Conservation (phyloP, 2,797 vertebrate species). For the Hapalemur alaotrensis region DNA sequence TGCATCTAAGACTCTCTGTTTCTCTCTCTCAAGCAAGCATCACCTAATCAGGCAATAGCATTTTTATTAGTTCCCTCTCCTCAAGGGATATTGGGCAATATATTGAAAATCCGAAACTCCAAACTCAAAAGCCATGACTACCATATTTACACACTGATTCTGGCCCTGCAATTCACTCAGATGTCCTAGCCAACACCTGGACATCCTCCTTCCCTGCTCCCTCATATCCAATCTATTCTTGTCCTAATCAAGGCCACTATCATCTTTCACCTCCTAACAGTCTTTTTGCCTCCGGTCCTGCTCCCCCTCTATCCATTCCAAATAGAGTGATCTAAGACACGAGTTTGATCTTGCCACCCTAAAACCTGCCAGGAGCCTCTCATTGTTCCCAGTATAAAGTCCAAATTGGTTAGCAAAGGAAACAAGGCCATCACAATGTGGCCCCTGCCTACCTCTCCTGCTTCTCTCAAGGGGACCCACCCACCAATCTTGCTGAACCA, state of each 20-base stretch:
- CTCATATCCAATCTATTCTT: background rate
- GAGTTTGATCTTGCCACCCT: background rate
- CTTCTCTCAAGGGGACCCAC: background rate
- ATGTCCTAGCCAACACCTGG: too few species aligned
- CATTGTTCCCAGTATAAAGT: background rate
- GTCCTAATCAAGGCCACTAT: background rate
- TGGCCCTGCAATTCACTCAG: background rate
- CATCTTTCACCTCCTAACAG: background rate
- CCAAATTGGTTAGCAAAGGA: background rate
- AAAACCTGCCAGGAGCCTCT: background rate
- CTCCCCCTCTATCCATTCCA: background rate
- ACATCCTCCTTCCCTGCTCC: background rate
- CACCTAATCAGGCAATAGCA: background rate
- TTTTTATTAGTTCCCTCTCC: background rate
- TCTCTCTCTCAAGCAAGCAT: background rate
- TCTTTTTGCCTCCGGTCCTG: background rate
- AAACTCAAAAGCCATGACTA: background rate
- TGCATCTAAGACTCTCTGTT: background rate
- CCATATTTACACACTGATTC: background rate
- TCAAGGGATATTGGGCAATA: background rate
- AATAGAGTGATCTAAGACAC: background rate
- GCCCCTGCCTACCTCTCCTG: background rate
- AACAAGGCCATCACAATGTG: background rate
- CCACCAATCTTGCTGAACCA: background rate
- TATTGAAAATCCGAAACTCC: background rate